phyloP scores from a whole-genome alignment of 2,888 invertebrate species.

The Tetranychus piercei region DNA sequence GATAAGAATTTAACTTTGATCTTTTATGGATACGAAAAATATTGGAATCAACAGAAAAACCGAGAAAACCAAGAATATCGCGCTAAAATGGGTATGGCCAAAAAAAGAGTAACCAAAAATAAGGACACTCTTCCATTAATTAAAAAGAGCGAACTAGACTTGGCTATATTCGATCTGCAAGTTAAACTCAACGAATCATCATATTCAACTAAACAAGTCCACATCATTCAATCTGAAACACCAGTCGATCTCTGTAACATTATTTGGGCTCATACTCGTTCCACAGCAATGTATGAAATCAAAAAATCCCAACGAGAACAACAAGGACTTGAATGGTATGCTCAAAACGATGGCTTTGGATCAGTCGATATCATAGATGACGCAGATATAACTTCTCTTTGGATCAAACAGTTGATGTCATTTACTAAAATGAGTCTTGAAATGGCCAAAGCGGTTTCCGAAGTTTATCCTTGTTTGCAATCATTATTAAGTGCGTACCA shows the following conservation, averaged over 20 bases:
- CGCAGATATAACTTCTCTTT: not conserved
- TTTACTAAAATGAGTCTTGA: not conserved
- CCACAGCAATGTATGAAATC: not conserved
- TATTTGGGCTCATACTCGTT: not conserved
- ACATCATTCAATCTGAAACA: not conserved
- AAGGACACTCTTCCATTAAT: not conserved
- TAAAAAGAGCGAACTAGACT: not conserved
- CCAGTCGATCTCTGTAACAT: not conserved
- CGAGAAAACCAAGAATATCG: not conserved
- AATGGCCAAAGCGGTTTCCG: not conserved
- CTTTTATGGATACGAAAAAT: not conserved
- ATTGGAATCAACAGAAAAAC: not conserved
- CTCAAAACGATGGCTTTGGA: not conserved
- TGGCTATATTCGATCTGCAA: not conserved
- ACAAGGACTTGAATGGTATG: slow-evolving; percentile 9
- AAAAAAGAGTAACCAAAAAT: not conserved
- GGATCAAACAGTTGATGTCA: not conserved
- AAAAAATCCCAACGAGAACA: slow-evolving; percentile 6
- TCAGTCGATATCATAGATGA: not conserved
- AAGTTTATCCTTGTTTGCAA: not conserved
- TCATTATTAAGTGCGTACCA: not conserved
- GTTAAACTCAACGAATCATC: not conserved
- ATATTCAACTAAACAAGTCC: not conserved
- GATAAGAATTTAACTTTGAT: slow-evolving; percentile 1
- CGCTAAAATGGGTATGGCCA: not conserved